A percentile compares a stretch with the other conserved stretches of the same genome.
Conservation (phyloP, 2,797 vertebrate species). For the Gastrophryne carolinensis region DNA sequence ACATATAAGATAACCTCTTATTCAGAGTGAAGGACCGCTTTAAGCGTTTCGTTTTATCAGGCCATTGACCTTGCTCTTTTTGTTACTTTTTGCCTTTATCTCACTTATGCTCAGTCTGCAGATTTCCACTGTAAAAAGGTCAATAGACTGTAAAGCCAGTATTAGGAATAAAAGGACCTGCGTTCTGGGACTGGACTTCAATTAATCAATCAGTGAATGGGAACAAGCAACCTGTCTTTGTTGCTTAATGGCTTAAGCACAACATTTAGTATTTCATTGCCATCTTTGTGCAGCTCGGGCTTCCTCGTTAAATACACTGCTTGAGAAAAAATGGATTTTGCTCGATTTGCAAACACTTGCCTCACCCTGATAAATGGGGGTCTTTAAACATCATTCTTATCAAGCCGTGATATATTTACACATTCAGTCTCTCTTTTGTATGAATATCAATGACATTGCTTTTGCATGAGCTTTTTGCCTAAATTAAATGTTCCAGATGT, state of each 20-base stretch:
- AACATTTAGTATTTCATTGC: constrained; percentile 12
- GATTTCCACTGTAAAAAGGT: constrained; percentile 24
- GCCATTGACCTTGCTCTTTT: constrained; percentile 15
- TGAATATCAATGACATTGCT: background rate
- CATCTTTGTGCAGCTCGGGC: background rate
- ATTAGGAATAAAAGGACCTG: constrained; percentile 29
- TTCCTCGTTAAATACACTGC: background rate
- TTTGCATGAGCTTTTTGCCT: too few relatives aligned
- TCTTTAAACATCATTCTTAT: background rate
- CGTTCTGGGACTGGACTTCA: constrained; percentile 5
- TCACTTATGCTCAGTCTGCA: constrained; percentile 9
- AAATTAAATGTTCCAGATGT: too few relatives aligned
- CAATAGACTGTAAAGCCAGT: constrained; percentile 34
- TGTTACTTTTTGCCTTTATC: constrained; percentile 27
- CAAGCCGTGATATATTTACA: background rate
- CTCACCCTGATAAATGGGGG: background rate
- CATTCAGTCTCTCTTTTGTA: background rate
- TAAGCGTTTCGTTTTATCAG: background rate
- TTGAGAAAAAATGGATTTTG: constrained; percentile 7
- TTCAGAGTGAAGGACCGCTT: background rate
- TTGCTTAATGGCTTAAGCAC: constrained; percentile 29
- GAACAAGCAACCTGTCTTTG: background rate
- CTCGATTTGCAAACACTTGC: background rate
- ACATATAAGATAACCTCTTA: too few relatives aligned
- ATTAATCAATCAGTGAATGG: constrained; percentile 34